Evolutionary conservation across 2,888 invertebrate genomes (phyloP).

Genomic region (Invenusta paracnida): DNA sequence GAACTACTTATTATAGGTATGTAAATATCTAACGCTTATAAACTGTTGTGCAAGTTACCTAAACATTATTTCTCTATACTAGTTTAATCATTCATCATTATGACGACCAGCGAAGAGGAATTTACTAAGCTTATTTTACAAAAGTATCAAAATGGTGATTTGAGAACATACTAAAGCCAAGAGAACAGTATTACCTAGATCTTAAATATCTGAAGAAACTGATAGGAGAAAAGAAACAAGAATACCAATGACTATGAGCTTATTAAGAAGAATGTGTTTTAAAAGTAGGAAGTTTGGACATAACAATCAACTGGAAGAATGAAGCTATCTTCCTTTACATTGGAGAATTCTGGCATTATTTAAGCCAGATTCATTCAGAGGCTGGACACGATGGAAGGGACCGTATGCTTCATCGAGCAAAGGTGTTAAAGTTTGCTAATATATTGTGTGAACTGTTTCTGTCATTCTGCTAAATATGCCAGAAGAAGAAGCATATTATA

Average conservation of each 20-base stretch:
- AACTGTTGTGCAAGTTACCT: neutral
- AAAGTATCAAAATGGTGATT: no score
- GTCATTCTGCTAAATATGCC: neutral
- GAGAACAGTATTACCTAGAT: neutral
- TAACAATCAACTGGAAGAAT: constrained; percentile 8
- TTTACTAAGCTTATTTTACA: no score
- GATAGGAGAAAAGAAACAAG: constrained; percentile 8
- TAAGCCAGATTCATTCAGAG: constrained; percentile 1
- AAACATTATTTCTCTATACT: neutral
- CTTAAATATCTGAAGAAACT: neutral
- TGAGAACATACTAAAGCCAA: no score
- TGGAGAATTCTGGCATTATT: neutral
- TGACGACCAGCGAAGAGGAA: neutral
- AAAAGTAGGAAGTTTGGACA: constrained; percentile 13
- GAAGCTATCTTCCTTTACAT: neutral
- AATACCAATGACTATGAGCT: constrained; percentile 23
- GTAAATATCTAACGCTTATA: neutral
- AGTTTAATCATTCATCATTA: neutral
- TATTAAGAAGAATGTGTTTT: constrained; percentile 25
- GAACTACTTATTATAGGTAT: neutral
- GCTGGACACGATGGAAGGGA: neutral
- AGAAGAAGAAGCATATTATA: neutral
- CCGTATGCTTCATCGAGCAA: neutral
- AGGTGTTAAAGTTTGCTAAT: neutral
- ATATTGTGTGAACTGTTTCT: neutral